Evolutionary conservation across 2,797 vertebrate species (phyloP), one percentile per base, ranked within the genome.

Genomic region (Chiroxiphia lanceolata): DNA sequence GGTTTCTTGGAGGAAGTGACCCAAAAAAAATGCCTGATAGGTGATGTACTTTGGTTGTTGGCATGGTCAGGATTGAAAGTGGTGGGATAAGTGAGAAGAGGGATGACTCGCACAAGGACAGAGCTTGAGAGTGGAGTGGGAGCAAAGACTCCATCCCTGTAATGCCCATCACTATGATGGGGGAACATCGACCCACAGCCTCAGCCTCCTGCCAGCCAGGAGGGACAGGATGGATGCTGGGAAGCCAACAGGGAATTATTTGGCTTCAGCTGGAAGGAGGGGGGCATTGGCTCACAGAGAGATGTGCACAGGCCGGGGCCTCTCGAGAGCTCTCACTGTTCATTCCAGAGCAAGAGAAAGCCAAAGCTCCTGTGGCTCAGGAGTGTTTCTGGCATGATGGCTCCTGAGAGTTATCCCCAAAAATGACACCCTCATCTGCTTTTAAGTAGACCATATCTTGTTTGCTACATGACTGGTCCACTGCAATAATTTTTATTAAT

Each of bases 151-250:
- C 22, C 27, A 50, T 27, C 34, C 31, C 34, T 34, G 11, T 29
- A 10, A 10, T 23, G 13, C 25, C 25, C n/a, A n/a, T n/a, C n/a
- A n/a, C 1, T 0, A 34, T 6, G 34, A 27, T 22, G 5, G 5
- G 15, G 17, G 11, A 15, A n/a, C 15, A 27, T 11, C 34, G 34
- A 38, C 31, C 31, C 33, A 10, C 1, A 4, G 4, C 22, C 15
- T 67, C 5, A n/a, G 27, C n/a, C 33, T 13, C 34, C 40, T 59
- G 50, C 33, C 90, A 60, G 31, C 44, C 20, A 29, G 33, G 22
- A 84, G 65, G 45, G n/a, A 12, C 29, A n/a, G 25, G 27, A 33
- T 4, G n/a, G 31, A 8, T 59, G 64, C 68, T 44, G 3, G 6
- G n/a, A 69, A 45, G 23, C 15, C 3, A 3, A 12, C 22, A 67